Base-by-base conservation (phyloP, 2,797 vertebrate species). In the Pipistrellus kuhlii region DNA sequence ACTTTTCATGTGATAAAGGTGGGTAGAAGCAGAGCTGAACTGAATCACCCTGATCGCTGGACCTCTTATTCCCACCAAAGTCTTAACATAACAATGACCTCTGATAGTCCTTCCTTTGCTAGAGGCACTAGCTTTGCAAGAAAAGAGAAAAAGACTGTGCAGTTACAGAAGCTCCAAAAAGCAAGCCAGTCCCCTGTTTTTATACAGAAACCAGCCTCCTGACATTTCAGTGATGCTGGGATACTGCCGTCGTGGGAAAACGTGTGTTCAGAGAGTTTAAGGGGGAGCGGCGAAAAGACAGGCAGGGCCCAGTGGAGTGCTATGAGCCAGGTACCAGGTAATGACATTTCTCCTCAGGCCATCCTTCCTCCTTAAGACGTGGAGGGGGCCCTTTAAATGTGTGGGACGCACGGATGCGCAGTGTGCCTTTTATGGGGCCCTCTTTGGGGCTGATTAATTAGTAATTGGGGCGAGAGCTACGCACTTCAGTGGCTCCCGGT, bases 401-500 rank as follows among this genome's bases (percentile, higher is more conserved):
- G 97, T 80, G 90, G 86, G 92, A 64, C 71, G 94, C 75, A 41
- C 77, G 95, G 94, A 90, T 97, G 95, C 97, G 81, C 92, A 75
- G 44, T 10, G 12, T 90, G 94, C 81, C 93, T 97, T 98, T 98
- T 97, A 98, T 86, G 53, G 96, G 96, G 96, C 91, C 96, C 97
- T 98, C 97, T 98, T 98, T 97, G 97, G 97, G 97, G 97, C 96
- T 98, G 98, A 98, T 98, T 98, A 98, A 98, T 98, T 98, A 98
- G 97, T 98, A 97, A 98, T 95, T 97, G 98, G 98, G 98, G 97
- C 0, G 72, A 97, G 94, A 97, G 96, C 94, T 97, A 48, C 94
- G 98, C 98, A 98, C 98, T 97, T 97, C 97, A 98, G 97, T 98
- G 97, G 96, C 96, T 98, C 96, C 96, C 96, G 96, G 90, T 97